Conservation (phyloP, 2,888 invertebrate genomes). For the Tryphoninae sp. region DNA sequence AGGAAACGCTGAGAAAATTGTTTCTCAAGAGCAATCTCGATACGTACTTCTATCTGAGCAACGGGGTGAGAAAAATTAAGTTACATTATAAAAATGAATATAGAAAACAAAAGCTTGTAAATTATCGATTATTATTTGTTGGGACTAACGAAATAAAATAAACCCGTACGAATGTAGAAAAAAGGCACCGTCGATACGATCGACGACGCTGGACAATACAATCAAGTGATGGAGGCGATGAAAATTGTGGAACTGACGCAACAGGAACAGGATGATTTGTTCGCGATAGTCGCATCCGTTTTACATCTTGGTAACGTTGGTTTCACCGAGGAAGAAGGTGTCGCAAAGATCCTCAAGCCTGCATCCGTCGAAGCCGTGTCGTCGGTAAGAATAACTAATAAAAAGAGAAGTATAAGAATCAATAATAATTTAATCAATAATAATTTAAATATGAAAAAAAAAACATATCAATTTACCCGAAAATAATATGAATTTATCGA, state of each 20-base stretch:
- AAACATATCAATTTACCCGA: background rate
- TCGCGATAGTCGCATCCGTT: constrained; percentile 91
- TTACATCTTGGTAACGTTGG: constrained; percentile 94
- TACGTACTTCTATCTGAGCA: constrained; percentile 90
- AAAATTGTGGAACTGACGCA: constrained; percentile 89
- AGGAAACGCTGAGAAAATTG: constrained; percentile 85
- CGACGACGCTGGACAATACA: constrained; percentile 87
- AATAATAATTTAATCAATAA: constrained; percentile 16
- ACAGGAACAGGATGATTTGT: constrained; percentile 89
- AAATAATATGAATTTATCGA: constrained; percentile 11
- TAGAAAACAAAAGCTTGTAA: constrained; percentile 3
- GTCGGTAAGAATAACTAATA: constrained; percentile 83
- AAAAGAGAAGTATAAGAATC: background rate
- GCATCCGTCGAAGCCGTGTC: constrained; percentile 86
- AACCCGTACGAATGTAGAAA: constrained; percentile 74
- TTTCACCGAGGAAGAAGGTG: constrained; percentile 88
- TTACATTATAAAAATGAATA: background rate
- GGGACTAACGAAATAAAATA: background rate
- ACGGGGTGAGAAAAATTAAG: constrained; percentile 84
- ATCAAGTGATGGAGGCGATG: constrained; percentile 88
- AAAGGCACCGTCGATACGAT: constrained; percentile 81
- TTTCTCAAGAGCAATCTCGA: constrained; percentile 87
- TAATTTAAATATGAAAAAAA: constrained; percentile 1
- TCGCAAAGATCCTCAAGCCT: constrained; percentile 86
- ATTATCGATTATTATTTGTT: background rate